phyloP scores from a whole-genome alignment of 2,797 vertebrate species.

The Linurgus olivaceus region DNA sequence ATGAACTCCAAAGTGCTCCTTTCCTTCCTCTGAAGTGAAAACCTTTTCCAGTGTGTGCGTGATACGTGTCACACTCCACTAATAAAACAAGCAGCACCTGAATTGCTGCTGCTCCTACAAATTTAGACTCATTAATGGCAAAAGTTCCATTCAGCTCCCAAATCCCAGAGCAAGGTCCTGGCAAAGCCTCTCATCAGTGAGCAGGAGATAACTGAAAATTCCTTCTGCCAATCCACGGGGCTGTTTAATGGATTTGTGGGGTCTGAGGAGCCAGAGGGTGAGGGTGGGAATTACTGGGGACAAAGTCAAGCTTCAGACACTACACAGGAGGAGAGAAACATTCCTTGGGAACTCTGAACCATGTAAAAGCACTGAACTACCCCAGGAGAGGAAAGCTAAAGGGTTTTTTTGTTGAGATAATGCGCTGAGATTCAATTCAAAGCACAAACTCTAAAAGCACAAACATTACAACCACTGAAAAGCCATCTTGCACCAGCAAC shows the following conservation, averaged over 20 bases:
- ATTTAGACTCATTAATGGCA: rapidly evolving
- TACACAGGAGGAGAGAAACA: background rate
- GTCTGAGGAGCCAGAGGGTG: background rate
- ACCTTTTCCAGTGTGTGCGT: background rate
- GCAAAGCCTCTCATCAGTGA: background rate
- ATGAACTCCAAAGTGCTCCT: background rate
- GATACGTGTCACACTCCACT: background rate
- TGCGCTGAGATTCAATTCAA: background rate
- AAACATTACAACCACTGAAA: background rate
- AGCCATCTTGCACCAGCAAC: background rate
- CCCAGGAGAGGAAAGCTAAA: background rate
- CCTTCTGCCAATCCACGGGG: background rate
- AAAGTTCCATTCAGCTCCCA: background rate
- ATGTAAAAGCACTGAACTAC: slow-evolving; percentile 12
- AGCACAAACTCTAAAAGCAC: background rate
- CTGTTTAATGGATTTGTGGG: background rate
- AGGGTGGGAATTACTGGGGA: background rate
- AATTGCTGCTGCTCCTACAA: background rate
- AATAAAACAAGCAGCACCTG: background rate
- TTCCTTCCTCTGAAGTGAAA: background rate
- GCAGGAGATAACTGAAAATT: background rate
- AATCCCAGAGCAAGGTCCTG: background rate
- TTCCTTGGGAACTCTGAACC: background rate
- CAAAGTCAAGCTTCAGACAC: background rate
- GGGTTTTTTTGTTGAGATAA: background rate